These are phyloP conservation scores for Eulemur albifrons DNA, from an alignment of 2,797 vertebrate species.

Conservation along the genomic window DNA sequence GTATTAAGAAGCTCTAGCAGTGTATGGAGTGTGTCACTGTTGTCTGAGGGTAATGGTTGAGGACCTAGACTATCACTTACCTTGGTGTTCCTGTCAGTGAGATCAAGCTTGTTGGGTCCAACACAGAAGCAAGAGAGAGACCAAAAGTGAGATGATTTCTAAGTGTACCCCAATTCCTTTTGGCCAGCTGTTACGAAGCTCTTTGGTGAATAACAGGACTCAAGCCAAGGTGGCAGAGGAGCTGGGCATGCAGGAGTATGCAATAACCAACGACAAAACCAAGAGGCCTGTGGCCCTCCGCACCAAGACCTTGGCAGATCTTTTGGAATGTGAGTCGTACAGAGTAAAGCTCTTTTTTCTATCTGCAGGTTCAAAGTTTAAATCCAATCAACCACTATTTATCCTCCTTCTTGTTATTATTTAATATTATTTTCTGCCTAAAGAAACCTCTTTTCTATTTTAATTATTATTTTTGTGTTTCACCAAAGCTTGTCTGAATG, in stretches of 20 bases:
- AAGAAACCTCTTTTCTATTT: background rate
- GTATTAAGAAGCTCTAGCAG: background rate
- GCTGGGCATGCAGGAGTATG: conserved; percentile 98
- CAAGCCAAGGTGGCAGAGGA: conserved; percentile 99
- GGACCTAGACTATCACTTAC: background rate
- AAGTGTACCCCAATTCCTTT: conserved; percentile 36
- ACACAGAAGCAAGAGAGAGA: background rate
- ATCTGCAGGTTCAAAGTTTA: background rate
- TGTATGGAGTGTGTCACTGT: background rate
- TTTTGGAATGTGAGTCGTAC: conserved; percentile 94
- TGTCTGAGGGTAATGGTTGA: background rate
- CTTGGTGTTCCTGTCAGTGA: background rate
- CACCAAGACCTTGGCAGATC: conserved; percentile 97
- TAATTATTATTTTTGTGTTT: conserved; percentile 37
- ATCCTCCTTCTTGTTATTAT: background rate
- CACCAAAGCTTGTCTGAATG: background rate
- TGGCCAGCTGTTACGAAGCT: conserved; percentile 93
- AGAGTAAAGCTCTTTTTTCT: background rate
- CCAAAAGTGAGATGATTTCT: background rate
- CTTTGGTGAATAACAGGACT: conserved; percentile 98
- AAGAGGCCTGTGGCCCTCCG: conserved; percentile 94
- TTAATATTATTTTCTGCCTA: background rate
- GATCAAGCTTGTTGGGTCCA: background rate
- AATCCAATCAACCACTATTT: background rate
- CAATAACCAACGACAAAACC: conserved; percentile 99